Conservation (phyloP, 2,888 invertebrate species). For the Vannuccia rotundouncinata region DNA sequence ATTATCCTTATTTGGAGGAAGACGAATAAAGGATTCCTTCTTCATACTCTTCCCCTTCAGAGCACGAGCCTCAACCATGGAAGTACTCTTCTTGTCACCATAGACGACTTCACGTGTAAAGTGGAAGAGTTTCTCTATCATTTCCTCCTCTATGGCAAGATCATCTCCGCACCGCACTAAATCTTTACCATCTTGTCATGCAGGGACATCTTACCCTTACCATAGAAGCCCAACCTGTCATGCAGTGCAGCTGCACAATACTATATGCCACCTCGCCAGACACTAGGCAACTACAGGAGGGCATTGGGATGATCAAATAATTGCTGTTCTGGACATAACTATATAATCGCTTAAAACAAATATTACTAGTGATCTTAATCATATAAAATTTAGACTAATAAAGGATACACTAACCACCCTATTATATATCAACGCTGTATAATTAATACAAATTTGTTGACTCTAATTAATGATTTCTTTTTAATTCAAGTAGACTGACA, state of each 20-base stretch:
- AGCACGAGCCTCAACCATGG: conserved; percentile 11
- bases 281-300: conserved; percentile 13
- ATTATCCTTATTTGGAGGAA: conserved; percentile 13
- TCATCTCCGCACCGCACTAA: not conserved
- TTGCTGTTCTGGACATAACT: conserved; percentile 7
- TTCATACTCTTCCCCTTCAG: conserved; percentile 9
- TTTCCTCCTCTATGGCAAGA: not conserved
- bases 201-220: conserved; percentile 3
- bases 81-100: conserved; percentile 24
- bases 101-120: not conserved
- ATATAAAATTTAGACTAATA: too few species aligned
- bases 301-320: not conserved
- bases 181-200: conserved; percentile 10
- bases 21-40: conserved; percentile 16
- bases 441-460: too few species aligned
- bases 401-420: too few species aligned
- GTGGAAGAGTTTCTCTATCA: not conserved
- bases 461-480: too few species aligned
- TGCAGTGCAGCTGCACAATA: conserved; percentile 21
- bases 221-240: conserved; percentile 26
- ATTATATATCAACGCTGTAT: too few species aligned
- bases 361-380: too few species aligned
- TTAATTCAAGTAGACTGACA: too few species aligned
- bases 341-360: too few species aligned
- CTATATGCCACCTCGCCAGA: not conserved